Base-by-base conservation (phyloP, 2,888 invertebrate species). In the Caenorhabditis angaria region DNA sequence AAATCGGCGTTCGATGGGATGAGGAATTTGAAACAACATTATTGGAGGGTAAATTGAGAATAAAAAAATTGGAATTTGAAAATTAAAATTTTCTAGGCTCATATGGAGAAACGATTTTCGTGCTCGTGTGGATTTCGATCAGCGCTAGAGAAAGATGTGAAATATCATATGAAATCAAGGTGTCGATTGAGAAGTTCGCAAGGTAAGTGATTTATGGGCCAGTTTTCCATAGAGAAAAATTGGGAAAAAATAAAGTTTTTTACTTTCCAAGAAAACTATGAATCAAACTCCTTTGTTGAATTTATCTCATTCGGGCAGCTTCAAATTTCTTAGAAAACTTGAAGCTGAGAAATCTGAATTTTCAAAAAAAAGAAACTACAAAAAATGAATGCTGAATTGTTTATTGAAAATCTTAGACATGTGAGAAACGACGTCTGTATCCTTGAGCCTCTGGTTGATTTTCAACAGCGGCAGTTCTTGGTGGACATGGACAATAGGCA, bases 401-500 rank as follows among this genome's bases (percentile, higher is more conserved):
- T 54, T 54, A 54, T 54, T 54, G 25, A 2, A 22, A 22, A 14
- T 12, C 20, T 69, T 76, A 76, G 58, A 64, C 72, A 61, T 73
- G 72, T 29, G 70, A 61, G 67, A 77, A 77, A 61, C 77, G 70
- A 25, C 77, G 74, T 71, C 77, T 74, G 75, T 75, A 75, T 70
- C 70, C 69, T 63, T 72, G 71, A 20, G 74, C 14, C 22, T 63
- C 71, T 63, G 71, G 65, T 48, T 56, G 55, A 27, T 65, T 35
- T 65, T 78, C 78, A 70, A 78, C 78, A 48, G 79, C 80, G 35
- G 76, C 76, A 50, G 81, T 77, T 54, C 81, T 70, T 60, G 80
- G 72, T 74, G 81, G 81, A 74, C 81, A 81, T 56, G 81, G 77
- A 57, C 77, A 80, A 61, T 77, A 77, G 61, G 80, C 78, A 60